Conservation (phyloP, 2,113 vertebrate species). For the Neomonachus schauinslandi region DNA sequence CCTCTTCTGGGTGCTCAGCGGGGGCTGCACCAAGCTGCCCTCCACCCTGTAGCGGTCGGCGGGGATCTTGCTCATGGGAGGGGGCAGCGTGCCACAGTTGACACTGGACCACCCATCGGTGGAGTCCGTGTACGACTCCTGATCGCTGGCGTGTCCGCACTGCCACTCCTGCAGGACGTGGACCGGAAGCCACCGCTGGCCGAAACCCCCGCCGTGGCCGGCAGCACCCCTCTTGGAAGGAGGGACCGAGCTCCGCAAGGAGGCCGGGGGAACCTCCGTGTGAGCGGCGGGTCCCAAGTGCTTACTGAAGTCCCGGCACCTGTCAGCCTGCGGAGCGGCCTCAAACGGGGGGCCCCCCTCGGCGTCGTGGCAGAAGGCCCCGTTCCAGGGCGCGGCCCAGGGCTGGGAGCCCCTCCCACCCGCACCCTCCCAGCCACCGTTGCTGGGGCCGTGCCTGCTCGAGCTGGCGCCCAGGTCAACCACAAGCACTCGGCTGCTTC, state of each 20-base stretch:
- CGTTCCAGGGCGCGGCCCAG: conserved; percentile 88
- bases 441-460: conserved; percentile 87
- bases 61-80: conserved; percentile 98
- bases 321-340: conserved; percentile 89
- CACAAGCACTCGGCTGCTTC: conserved; percentile 93
- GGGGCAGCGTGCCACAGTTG: conserved; percentile 97
- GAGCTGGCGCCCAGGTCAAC: conserved; percentile 93
- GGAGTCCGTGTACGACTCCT: conserved; percentile 98
- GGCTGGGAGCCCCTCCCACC: conserved; percentile 87
- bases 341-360: conserved; percentile 80
- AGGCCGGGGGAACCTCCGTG: conserved; percentile 86
- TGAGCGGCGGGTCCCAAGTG: conserved; percentile 87
- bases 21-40: conserved; percentile 88
- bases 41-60: conserved; percentile 96
- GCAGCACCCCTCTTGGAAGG: conserved; percentile 86
- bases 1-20: conserved; percentile 88
- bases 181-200: conserved; percentile 94
- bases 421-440: conserved; percentile 88
- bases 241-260: conserved; percentile 87
- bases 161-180: conserved; percentile 96
- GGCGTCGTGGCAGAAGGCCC: conserved; percentile 89
- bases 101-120: conserved; percentile 98
- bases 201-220: conserved; percentile 67
- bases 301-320: conserved; percentile 86
- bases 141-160: conserved; percentile 92